phyloP scores from a whole-genome alignment of 2,113 vertebrate genomes.

The Dicerorhinus sumatrensis region DNA sequence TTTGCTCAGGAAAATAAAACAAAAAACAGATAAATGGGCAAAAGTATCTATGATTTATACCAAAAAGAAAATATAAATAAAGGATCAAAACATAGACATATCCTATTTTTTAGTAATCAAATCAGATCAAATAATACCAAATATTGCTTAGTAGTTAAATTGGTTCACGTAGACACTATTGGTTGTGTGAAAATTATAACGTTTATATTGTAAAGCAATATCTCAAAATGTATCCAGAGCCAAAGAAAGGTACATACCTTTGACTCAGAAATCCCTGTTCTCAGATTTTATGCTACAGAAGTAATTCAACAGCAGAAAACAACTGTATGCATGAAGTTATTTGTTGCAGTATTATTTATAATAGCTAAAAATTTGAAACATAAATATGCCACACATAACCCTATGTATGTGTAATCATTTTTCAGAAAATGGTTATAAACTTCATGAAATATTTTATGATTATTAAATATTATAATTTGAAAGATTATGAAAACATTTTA shows the following conservation, averaged over 20 bases:
- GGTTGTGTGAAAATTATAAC: background rate
- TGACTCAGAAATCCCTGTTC: background rate
- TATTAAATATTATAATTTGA: constrained; percentile 26
- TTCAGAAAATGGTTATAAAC: constrained; percentile 19
- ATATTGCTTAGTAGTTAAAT: constrained; percentile 15
- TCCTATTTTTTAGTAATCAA: constrained; percentile 43
- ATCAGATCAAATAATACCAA: constrained; percentile 5
- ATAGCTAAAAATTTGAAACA: background rate
- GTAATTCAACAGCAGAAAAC: constrained; percentile 41
- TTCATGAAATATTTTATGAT: constrained; percentile 34
- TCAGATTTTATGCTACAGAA: background rate
- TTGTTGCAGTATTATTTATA: constrained; percentile 7
- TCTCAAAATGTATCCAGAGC: background rate
- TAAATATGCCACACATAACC: background rate
- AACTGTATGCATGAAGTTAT: background rate
- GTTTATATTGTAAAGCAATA: constrained; percentile 31
- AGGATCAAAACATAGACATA: constrained; percentile 12
- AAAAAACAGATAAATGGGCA: background rate
- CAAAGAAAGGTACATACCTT: background rate
- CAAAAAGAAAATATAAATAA: constrained; percentile 35
- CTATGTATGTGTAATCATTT: background rate
- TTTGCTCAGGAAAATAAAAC: background rate
- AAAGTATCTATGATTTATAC: background rate
- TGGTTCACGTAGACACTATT: background rate
- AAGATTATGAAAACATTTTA: constrained; percentile 51